Base-by-base conservation (phyloP, 2,113 vertebrate species). In the Eolophus roseicapilla region DNA sequence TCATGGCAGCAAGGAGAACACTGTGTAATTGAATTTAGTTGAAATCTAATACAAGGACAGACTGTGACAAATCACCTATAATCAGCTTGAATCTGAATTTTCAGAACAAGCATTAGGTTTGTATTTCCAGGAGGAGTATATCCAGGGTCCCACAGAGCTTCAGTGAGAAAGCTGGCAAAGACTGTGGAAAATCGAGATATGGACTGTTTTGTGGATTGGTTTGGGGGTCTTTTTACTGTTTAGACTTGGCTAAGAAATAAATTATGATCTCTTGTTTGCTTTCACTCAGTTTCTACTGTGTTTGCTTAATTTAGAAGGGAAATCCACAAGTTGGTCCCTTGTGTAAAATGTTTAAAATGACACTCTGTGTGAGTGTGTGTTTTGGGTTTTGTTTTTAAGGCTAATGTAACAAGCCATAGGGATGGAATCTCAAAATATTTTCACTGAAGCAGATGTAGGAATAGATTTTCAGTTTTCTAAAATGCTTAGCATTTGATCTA, bases 11-110 rank as follows among this genome's bases (percentile, higher is more conserved):
- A 50, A 93, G 78, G 68, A 97, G 85, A 96, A 69, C 70, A 74
- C 87, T 96, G 70, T 94, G 93, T 98, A 98, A 98, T 98, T 98
- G 96, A 97, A 97, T 98, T 98, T 96, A 95, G 81, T 88, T 95
- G 95, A 96, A 97, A 97, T 95, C 95, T 96, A 97, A 98, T 94
- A 92, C 88, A 89, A 97, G 84, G 84, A 69, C 90, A 97, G 95
- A 96, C 70, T 9, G 6, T 94, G 95, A 94, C 94, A 96, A 86
- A 85, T 71, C 80, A 82, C 41, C 41, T 96, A 77, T 92, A 96
- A 97, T 94, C 82, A 96, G 59, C 88, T 88, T 33, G n/a, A 94
- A 91, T 95, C 65, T 83, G 92, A 95, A 86, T 87, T 96, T 87
- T 78, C 44, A 92, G 83, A 73, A 63, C 33, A 77, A 81, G 71